Percentiles rank a stretch among this genome's conserved stretches.
Evolutionary conservation across 2,888 invertebrate species (phyloP).

Genomic region (Alviniconcha strummeri): DNA sequence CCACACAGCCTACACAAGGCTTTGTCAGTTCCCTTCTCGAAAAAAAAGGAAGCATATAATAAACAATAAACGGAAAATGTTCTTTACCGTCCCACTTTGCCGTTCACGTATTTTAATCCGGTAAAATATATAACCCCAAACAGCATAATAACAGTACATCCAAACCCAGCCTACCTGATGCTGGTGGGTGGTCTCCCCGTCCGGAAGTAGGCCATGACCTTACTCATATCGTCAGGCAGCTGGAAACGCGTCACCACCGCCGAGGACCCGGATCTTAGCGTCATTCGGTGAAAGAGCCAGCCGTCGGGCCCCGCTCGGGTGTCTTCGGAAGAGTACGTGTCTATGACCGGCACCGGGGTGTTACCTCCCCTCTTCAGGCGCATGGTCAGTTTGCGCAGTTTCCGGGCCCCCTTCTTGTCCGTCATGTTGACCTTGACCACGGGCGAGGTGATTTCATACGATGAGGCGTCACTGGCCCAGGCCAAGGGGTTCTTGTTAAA

Average conservation of each 20-base stretch:
- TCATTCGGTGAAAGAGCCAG: conserved; percentile 47
- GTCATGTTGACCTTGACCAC: conserved; percentile 33
- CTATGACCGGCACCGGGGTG: background rate
- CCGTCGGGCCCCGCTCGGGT: conserved; percentile 32
- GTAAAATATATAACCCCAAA: too few relatives aligned
- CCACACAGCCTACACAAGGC: too few relatives aligned
- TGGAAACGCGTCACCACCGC: conserved; percentile 14
- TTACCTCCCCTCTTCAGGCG: background rate
- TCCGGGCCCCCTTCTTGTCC: conserved; percentile 1
- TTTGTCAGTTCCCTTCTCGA: too few relatives aligned
- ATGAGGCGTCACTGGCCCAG: conserved; percentile 21
- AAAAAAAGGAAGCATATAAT: too few relatives aligned
- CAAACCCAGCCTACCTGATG: background rate
- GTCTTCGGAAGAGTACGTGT: conserved; percentile 27
- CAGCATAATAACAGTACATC: background rate
- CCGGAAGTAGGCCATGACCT: conserved; percentile 30
- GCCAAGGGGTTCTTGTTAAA: conserved; percentile 36
- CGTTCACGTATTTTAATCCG: too few relatives aligned
- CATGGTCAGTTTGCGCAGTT: conserved; percentile 1
- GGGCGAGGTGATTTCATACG: conserved; percentile 30
- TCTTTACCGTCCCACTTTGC: too few relatives aligned
- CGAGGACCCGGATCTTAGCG: conserved; percentile 39
- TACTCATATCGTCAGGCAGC: background rate
- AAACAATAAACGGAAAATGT: too few relatives aligned
- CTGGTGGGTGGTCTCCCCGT: conserved; percentile 25